Base-by-base conservation (phyloP, 2,888 invertebrate genomes). In the Lottia scabra region DNA sequence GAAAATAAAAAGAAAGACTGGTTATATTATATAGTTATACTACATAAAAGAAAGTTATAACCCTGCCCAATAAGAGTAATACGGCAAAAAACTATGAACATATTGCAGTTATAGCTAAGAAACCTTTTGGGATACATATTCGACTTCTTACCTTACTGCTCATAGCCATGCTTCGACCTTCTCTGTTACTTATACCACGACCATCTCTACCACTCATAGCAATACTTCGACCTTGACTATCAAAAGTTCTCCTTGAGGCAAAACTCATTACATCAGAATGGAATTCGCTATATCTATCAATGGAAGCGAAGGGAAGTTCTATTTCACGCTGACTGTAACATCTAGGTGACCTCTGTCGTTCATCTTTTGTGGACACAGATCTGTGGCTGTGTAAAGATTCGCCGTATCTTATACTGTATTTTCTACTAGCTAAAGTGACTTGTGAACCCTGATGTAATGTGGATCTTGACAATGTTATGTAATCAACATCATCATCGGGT, bases 381-480 rank as follows among this genome's bases (percentile, higher is more conserved):
- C 63, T 16, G 46, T 16, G 64, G 48, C 70, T 45, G 23, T 27
- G n/a, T 65, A 16, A 12, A n/a, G 46, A 26, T 19, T 19, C n/a
- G 38, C 45, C 16, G 30, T 38, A 26, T n/a, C 45, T n/a, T 23
- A 45, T 30, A 30, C 46, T n/a, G 70, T 30, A 10, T 19, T 15
- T 8, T 23, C 19, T 12, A 65, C 70, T 64, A 45, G 46, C 45
- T 10, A 27, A 66, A 45, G 45, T 66, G 23, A 23, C 8, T 3
- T 43, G n/a, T 44, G 43, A 43, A 43, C 45, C 1, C 38, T 66
- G 38, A 19, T 66, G 23, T 43, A 30, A n/a, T 10, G 44, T n/a
- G n/a, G 26, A 43, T 44, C 48, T 65, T 6, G 64, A 64, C n/a
- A 70, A 48, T 19, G 70, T 70, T 63, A 64, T 65, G 46, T 64